phyloP scores from a whole-genome alignment of 2,113 vertebrate species.

The Plecotus auritus region DNA sequence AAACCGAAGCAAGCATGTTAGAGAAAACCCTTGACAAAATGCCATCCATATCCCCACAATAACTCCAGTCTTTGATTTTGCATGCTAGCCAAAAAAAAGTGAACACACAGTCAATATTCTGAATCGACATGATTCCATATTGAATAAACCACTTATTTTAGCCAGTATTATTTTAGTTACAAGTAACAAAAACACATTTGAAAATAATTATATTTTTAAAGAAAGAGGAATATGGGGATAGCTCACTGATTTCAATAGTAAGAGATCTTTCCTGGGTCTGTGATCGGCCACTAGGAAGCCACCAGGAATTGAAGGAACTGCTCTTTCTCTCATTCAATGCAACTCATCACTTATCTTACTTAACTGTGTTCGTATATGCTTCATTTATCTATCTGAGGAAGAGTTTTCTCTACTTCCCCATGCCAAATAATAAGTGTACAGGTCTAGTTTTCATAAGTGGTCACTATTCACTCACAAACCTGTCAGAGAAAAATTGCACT shows the following conservation, averaged over 20 bases:
- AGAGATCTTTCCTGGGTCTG: rapidly evolving
- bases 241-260: neutral
- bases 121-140: neutral
- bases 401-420: neutral
- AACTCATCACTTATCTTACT: neutral
- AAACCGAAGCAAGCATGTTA: slow-evolving; percentile 1
- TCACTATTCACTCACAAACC: neutral
- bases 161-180: neutral
- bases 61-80: neutral
- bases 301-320: rapidly evolving
- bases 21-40: slow-evolving; percentile 18
- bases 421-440: neutral
- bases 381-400: neutral
- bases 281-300: neutral
- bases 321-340: neutral
- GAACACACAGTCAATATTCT: neutral
- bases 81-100: neutral
- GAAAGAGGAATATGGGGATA: neutral
- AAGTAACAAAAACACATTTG: neutral
- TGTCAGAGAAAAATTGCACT: neutral
- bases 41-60: neutral
- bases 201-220: neutral
- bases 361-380: neutral
- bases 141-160: neutral
- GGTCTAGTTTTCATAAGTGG: neutral